Conservation (phyloP, 2,113 vertebrate genomes). For the Ciconia boyciana region DNA sequence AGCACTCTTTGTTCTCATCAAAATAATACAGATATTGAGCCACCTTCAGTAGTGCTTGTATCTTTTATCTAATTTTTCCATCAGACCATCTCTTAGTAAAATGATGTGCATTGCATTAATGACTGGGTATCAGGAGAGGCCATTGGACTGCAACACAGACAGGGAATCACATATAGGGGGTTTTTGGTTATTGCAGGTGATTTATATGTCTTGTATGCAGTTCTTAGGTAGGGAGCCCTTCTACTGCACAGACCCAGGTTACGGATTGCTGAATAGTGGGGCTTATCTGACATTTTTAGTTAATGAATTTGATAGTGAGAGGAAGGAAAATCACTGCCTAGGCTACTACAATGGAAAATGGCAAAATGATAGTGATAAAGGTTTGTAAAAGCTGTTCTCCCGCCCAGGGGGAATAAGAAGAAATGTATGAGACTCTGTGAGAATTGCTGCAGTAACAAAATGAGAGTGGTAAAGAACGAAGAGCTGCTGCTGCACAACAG, state of each 20-base stretch:
- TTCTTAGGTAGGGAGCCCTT: background rate
- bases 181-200: background rate
- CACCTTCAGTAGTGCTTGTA: background rate
- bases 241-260: background rate
- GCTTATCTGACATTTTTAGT: background rate
- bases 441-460: conserved; percentile 17
- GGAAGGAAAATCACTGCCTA: background rate
- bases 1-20: background rate
- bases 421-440: background rate
- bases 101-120: background rate
- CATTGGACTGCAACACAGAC: background rate
- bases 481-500: background rate
- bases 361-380: conserved; percentile 11
- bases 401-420: background rate
- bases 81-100: background rate
- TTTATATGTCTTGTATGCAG: background rate
- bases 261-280: background rate
- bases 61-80: background rate
- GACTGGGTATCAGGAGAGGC: background rate
- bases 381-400: conserved; percentile 1
- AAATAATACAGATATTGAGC: background rate
- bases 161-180: background rate
- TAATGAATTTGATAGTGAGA: background rate
- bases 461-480: background rate
- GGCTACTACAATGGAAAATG: conserved; percentile 1